These are phyloP conservation scores for Drosophila peninsularis DNA, from an alignment of 2,888 invertebrate species.

Conservation along the genomic window DNA sequence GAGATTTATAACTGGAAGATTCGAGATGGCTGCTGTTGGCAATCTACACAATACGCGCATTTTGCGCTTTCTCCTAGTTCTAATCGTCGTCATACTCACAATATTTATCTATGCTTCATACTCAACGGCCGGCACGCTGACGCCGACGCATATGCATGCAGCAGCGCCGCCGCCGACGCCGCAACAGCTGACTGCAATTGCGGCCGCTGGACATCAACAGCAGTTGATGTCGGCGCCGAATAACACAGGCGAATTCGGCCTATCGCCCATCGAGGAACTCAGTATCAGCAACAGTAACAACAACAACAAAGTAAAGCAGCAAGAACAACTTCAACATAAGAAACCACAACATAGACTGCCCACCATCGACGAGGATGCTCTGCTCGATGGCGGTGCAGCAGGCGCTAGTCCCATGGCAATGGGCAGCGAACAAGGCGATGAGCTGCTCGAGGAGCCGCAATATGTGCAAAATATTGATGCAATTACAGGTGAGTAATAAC, in stretches of 20 bases:
- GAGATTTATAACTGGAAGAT: slow-evolving; percentile 12
- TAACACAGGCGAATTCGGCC: slow-evolving; percentile 52
- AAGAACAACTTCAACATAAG: slow-evolving; percentile 47
- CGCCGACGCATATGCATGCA: slow-evolving; percentile 75
- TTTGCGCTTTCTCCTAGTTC: slow-evolving; percentile 84
- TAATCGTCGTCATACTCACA: slow-evolving; percentile 84
- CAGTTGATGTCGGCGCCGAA: slow-evolving; percentile 25
- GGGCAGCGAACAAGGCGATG: slow-evolving; percentile 61
- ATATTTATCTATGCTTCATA: slow-evolving; percentile 86
- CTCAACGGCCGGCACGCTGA: slow-evolving; percentile 82
- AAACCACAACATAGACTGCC: slow-evolving; percentile 73
- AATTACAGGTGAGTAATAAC: slow-evolving; percentile 67
- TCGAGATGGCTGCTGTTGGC: slow-evolving; percentile 64
- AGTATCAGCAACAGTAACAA: slow-evolving; percentile 1
- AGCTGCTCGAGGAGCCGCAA: slow-evolving; percentile 74
- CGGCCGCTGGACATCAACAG: slow-evolving; percentile 17
- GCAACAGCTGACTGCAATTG: slow-evolving; percentile 41
- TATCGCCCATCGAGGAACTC: slow-evolving; percentile 18
- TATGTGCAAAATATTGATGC: slow-evolving; percentile 77
- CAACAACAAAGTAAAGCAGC: slow-evolving; percentile 19
- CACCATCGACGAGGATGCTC: slow-evolving; percentile 80
- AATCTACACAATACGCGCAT: slow-evolving; percentile 84
- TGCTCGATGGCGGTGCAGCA: slow-evolving; percentile 72
- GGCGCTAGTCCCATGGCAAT: slow-evolving; percentile 62
- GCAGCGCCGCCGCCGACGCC: slow-evolving; percentile 43